Percentiles rank a stretch among this genome's conserved stretches.
phyloP scores from a whole-genome alignment of 2,888 invertebrate genomes.

The Conistra vaccinii region DNA sequence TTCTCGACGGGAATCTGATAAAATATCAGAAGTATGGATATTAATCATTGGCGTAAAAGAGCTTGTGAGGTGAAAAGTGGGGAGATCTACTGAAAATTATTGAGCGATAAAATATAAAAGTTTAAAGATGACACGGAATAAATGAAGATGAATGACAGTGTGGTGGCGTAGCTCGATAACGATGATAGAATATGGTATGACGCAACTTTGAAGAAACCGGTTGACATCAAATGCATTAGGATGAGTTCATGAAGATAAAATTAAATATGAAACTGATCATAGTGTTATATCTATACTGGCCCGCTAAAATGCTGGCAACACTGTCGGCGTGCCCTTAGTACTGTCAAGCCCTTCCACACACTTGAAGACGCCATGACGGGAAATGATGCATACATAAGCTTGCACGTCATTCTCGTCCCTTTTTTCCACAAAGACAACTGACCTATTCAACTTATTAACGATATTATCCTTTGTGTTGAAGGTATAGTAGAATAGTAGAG shows the following conservation, averaged over 20 bases:
- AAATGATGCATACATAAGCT: too few relatives aligned
- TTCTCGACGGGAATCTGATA: conserved; percentile 40
- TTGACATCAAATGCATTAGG: background rate
- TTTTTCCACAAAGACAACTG: too few relatives aligned
- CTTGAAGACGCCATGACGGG: too few relatives aligned
- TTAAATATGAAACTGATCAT: too few relatives aligned
- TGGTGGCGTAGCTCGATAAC: background rate
- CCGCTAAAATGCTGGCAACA: too few relatives aligned
- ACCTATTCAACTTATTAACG: too few relatives aligned
- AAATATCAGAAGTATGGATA: conserved; percentile 43
- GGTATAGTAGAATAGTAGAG: too few relatives aligned
- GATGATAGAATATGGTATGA: background rate
- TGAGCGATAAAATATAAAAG: conserved; percentile 31
- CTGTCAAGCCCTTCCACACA: too few relatives aligned
- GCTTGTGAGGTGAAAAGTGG: conserved; percentile 39
- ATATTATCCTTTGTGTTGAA: background rate
- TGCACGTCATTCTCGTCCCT: too few relatives aligned
- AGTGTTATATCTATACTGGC: too few relatives aligned
- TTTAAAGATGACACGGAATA: conserved; percentile 21
- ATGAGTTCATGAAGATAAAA: background rate
- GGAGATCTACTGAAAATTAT: conserved; percentile 28
- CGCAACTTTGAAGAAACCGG: background rate
- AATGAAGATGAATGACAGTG: conserved; percentile 35
- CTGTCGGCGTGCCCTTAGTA: too few relatives aligned
- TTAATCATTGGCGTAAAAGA: conserved; percentile 54